Evolutionary conservation across 1,140 invertebrate genomes (phyloP).

Genomic region (Papilio glaucus): DNA sequence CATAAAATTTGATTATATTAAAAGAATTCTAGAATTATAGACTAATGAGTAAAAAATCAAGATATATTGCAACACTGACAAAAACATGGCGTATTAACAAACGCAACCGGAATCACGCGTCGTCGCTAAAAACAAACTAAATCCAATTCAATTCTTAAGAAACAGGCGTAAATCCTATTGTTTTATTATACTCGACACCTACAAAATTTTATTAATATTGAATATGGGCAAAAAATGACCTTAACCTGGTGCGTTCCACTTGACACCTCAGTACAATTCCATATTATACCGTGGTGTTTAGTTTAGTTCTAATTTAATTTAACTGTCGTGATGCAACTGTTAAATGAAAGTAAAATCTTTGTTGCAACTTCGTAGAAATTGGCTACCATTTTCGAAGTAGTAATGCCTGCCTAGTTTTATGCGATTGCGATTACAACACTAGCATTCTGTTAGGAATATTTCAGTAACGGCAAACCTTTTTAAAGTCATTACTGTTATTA

Average conservation of each 20-base stretch:
- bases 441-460: too few species aligned
- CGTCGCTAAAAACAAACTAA: conserved; percentile 46
- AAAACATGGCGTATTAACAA: conserved; percentile 29
- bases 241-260: conserved; percentile 54
- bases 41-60: neutral
- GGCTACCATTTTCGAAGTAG: too few species aligned
- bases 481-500: too few species aligned
- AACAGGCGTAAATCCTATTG: conserved; percentile 51
- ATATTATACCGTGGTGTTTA: too few species aligned
- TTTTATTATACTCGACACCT: conserved; percentile 51
- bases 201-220: conserved; percentile 64
- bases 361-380: too few species aligned
- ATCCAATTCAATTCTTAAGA: conserved; percentile 46
- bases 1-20: too few species aligned
- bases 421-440: too few species aligned
- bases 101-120: conserved; percentile 55
- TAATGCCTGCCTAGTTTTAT: too few species aligned
- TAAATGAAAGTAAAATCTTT: too few species aligned
- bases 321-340: too few species aligned
- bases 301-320: too few species aligned
- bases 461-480: too few species aligned
- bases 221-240: conserved; percentile 68
- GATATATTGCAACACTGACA: neutral
- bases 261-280: conserved; percentile 37
- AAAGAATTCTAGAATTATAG: neutral